Conservation (phyloP, 2,113 vertebrate species). For the Sapajus apella region DNA sequence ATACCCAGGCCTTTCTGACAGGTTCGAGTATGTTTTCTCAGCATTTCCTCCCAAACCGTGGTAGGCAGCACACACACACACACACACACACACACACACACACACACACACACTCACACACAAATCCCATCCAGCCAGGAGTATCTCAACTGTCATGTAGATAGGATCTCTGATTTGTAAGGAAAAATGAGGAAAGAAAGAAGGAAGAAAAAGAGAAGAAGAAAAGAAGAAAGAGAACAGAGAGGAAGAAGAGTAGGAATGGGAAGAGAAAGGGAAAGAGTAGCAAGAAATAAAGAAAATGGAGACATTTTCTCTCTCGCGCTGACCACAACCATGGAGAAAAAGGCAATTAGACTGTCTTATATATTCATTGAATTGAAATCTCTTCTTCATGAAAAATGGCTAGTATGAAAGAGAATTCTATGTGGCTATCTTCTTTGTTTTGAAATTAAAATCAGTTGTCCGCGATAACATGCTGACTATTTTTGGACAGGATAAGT, state of each 20-base stretch:
- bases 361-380: accelerated
- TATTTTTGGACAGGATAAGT: not conserved
- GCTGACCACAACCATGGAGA: not conserved
- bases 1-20: conserved; percentile 32
- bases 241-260: not conserved
- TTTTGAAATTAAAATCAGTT: not conserved
- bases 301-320: not conserved
- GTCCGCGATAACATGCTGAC: not conserved
- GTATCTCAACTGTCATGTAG: not conserved
- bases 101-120: not conserved
- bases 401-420: not conserved
- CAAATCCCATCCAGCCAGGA: not conserved
- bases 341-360: not conserved
- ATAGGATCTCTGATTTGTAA: not conserved
- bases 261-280: not conserved
- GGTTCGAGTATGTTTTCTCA: not conserved
- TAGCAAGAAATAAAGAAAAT: not conserved
- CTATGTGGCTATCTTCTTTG: too few relatives aligned
- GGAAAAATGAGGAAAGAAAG: accelerated
- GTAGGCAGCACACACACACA: not conserved
- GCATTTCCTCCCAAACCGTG: not conserved
- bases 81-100: not conserved
- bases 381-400: not conserved
- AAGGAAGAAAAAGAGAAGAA: accelerated
- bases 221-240: not conserved